These are phyloP conservation scores for Chaetodon trifasciatus DNA, from an alignment of 2,797 vertebrate species.

Conservation along the genomic window DNA sequence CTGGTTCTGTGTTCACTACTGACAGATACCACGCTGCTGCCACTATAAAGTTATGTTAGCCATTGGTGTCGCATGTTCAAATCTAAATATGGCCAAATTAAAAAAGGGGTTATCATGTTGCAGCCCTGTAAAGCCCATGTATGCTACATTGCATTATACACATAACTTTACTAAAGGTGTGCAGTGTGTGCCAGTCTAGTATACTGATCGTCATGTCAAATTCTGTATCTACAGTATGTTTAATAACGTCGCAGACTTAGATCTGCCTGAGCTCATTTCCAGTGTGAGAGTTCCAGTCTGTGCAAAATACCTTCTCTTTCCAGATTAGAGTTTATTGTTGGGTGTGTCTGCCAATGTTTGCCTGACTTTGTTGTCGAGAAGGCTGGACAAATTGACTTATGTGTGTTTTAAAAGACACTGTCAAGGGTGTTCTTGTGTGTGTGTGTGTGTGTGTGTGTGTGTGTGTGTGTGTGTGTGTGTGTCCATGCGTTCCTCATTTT, in stretches of 20 bases:
- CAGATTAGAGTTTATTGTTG: not conserved
- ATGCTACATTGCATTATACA: not conserved
- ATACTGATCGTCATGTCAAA: not conserved
- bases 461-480: not conserved
- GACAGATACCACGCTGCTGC: constrained; percentile 24
- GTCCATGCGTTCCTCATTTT: no score
- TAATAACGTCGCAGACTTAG: not conserved
- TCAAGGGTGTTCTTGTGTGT: not conserved
- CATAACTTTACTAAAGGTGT: not conserved
- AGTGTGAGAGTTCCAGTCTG: not conserved
- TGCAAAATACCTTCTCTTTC: not conserved
- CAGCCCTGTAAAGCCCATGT: not conserved
- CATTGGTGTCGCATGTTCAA: not conserved
- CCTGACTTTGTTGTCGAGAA: not conserved
- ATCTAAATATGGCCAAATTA: constrained; percentile 21
- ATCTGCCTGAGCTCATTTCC: no score
- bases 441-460: not conserved
- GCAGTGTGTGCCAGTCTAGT: not conserved
- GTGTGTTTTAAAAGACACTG: not conserved
- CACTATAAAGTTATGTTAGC: constrained; percentile 1
- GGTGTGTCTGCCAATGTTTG: not conserved
- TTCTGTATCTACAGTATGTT: not conserved
- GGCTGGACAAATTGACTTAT: not conserved
- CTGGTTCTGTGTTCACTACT: constrained; percentile 16
- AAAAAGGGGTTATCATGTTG: not conserved